These are phyloP conservation scores for Brienomyrus brachyistius DNA, from an alignment of 2,113 vertebrate genomes.

Conservation along the genomic window DNA sequence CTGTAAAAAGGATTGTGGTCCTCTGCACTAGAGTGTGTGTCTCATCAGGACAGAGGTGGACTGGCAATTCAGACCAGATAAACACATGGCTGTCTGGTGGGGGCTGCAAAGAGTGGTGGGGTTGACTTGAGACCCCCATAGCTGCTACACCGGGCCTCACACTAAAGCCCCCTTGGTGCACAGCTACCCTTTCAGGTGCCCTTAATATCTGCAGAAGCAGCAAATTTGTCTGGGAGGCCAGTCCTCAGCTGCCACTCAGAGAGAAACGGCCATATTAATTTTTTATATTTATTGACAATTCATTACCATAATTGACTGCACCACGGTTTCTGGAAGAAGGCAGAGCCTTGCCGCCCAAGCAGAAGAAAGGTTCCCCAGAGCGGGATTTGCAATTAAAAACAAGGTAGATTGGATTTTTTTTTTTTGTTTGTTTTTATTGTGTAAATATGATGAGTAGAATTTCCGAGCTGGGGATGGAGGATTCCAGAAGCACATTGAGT, in stretches of 20 bases:
- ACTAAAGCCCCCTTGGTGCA: constrained; percentile 45
- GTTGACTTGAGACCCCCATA: constrained; percentile 6
- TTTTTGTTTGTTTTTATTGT: constrained; percentile 58
- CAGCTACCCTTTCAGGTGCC: constrained; percentile 72
- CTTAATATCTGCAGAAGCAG: constrained; percentile 86
- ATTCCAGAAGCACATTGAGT: constrained; percentile 55
- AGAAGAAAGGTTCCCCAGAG: constrained; percentile 73
- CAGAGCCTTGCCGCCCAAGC: constrained; percentile 71
- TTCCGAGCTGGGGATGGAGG: constrained; percentile 68
- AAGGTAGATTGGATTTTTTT: constrained; percentile 72
- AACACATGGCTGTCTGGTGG: constrained; percentile 14
- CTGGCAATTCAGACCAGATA: constrained; percentile 39
- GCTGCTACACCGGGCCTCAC: constrained; percentile 22
- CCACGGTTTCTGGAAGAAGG: constrained; percentile 73
- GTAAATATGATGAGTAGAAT: constrained; percentile 83
- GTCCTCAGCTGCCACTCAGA: constrained; percentile 92
- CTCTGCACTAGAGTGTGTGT: background rate
- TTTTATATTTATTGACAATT: constrained; percentile 99
- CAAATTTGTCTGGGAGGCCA: constrained; percentile 92
- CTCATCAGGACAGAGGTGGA: constrained; percentile 16
- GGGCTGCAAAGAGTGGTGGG: constrained; percentile 28
- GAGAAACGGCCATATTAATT: constrained; percentile 89
- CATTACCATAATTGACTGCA: constrained; percentile 99
- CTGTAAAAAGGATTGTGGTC: too few species aligned
- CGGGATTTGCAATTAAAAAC: constrained; percentile 95